These are phyloP conservation scores for Pseudonaja textilis DNA, from an alignment of 2,113 vertebrate species.

Conservation along the genomic window DNA sequence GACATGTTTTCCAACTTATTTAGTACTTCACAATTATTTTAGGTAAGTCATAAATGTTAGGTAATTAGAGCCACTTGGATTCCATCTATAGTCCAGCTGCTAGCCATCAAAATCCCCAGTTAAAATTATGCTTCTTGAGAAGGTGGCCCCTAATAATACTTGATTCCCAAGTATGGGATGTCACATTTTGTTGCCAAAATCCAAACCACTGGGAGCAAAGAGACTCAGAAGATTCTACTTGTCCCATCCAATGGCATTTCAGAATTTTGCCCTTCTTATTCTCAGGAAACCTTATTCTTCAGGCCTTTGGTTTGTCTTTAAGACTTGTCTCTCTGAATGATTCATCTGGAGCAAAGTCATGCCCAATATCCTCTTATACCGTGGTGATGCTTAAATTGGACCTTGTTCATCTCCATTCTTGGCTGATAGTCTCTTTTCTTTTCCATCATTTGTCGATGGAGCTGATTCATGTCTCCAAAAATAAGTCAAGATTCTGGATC, in stretches of 20 bases:
- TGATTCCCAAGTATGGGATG: background rate
- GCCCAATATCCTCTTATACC: background rate
- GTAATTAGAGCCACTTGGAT: background rate
- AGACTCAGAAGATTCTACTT: background rate
- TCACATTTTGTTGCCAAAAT: background rate
- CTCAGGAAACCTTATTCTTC: background rate
- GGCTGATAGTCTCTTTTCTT: background rate
- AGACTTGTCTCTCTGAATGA: background rate
- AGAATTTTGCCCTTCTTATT: background rate
- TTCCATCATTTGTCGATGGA: constrained; percentile 7
- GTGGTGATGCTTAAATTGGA: constrained; percentile 14
- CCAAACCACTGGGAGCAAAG: background rate
- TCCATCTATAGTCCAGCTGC: background rate
- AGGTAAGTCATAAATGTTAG: background rate
- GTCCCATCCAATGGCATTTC: background rate
- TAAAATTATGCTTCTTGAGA: background rate
- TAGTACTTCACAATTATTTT: background rate
- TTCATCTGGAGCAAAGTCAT: background rate
- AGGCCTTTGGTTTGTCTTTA: background rate
- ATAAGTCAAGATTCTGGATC: constrained; percentile 35
- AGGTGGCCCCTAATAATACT: background rate
- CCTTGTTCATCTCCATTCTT: background rate
- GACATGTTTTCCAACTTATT: background rate
- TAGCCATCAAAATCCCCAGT: background rate
- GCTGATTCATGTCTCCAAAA: constrained; percentile 33